Evolutionary conservation across 2,888 invertebrate genomes (phyloP), one percentile per base, ranked within the genome.

Genomic region (Flexamia atlantica): DNA sequence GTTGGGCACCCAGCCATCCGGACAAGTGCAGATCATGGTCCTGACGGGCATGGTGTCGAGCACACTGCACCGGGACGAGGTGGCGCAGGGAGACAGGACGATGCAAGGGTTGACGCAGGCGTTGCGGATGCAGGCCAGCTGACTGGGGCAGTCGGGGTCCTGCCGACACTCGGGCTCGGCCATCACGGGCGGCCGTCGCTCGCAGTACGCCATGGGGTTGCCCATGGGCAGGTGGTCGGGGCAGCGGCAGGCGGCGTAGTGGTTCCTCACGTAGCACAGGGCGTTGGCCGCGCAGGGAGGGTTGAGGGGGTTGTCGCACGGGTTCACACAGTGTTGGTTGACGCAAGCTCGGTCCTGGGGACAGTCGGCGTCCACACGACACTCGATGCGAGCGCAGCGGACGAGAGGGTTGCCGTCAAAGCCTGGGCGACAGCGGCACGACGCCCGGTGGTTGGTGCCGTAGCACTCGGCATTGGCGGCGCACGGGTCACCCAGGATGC

Each of bases 21-120:
- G 96, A 88, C 97, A 97, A 84, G 96, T 95, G 89, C 97, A 97
- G 72, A 96, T 95, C 93, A 97, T 94, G 3, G 97, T 97, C 86
- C 97, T 92, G 81, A 97, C 95, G 28, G 97, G 97, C 57, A 95
- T 92, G 84, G 97, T 97, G 88, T 97, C 96, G 20, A 97, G 92
- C 14, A 97, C 97, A 84, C 94, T 94, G 90, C 97, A 98, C 87
- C 84, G 92, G 91, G 89, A 97, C 97, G 90, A 96, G 94, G 0
- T 95, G 94, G 89, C 91, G 91, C 88, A 93, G 91, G 80, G 90
- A 88, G 70, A 91, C 89, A 53, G 87, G 86, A 2, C 88, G 80
- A 85, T 57, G 89, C 98, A 98, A 17, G 97, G 97, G 90, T 97
- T 95, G 10, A 95, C 93, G 89, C 98, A 98, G 88, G 94, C 94